Base-by-base conservation (phyloP, 1,140 invertebrate species). In the Drosophila funebris region DNA sequence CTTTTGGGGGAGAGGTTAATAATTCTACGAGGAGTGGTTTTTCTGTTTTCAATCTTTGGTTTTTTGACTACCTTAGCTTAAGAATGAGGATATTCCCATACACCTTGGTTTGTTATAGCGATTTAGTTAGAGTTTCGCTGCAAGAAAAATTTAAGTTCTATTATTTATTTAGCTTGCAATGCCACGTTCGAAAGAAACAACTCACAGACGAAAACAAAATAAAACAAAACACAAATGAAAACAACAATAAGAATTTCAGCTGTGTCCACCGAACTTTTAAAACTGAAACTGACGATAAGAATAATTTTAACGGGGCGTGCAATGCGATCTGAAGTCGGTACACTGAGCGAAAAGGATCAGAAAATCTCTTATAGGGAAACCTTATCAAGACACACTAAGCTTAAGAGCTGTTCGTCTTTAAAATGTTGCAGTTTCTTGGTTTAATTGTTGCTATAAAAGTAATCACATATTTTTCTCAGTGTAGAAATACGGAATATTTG, bases 121-220 rank as follows among this genome's bases (percentile, higher is more conserved):
- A 57, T 73, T 87, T 83, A 74, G 64, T 75, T 84, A 73, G 60
- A 50, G 63, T 44, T 63, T 57, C 60, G 78, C 83, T 87, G 83
- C 36, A 87, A 78, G 71, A 88, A 76, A 88, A 52, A 87, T 63
- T 78, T 78, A 37, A 87, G 56, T 78, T 44, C 56, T 63, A 54
- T 75, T 73, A 54, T 64, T 75, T 72, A 77, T 72, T 61, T 46
- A 44, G 61, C 63, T 69, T 46, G 56, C 60, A 73, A 50, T 66
- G 82, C 73, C 69, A 78, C 76, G 57, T 67, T 62, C 64, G 27
- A 79, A 66, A 60, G 27, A 79, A 66, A 60, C 73, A 64, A 87
- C 78, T 69, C 58, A 68, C 79, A 64, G 24, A 76, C 37, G 50
- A 67, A 50, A 43, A 75, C 37, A 61, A 73, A 76, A 54, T 54